Evolutionary conservation across 1,140 invertebrate species (phyloP).

Genomic region (Ceratosolen solmsi): DNA sequence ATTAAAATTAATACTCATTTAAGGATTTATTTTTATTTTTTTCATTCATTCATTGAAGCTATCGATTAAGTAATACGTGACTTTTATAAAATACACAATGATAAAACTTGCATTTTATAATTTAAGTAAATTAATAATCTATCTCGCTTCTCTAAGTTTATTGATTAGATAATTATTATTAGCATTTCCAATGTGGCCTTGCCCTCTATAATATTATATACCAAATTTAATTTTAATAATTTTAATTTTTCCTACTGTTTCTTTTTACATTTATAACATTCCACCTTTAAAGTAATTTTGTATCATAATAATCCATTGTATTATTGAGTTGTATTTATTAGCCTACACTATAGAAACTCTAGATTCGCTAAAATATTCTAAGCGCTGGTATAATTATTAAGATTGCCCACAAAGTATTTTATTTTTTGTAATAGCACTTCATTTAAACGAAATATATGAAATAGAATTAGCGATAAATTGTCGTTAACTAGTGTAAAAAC

Average conservation of each 20-base stretch:
- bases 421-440: slow-evolving; percentile 29
- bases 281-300: slow-evolving; percentile 42
- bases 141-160: neutral
- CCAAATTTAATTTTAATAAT: slow-evolving; percentile 35
- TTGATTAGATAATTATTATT: slow-evolving; percentile 27
- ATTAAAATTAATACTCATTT: slow-evolving; percentile 45
- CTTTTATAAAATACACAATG: neutral
- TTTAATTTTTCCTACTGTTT: slow-evolving; percentile 25
- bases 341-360: slow-evolving; percentile 41
- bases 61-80: neutral
- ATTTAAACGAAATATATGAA: slow-evolving; percentile 34
- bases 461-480: slow-evolving; percentile 19
- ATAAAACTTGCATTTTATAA: slow-evolving; percentile 25
- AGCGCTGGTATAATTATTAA: slow-evolving; percentile 43
- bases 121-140: slow-evolving; percentile 9
- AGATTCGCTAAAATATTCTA: slow-evolving; percentile 40
- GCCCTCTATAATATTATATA: slow-evolving; percentile 29
- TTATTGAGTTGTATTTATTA: slow-evolving; percentile 51
- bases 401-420: slow-evolving; percentile 43
- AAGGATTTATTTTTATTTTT: slow-evolving; percentile 43
- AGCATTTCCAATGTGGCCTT: slow-evolving; percentile 50
- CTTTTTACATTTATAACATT: slow-evolving; percentile 36
- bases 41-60: neutral
- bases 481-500: slow-evolving; percentile 51
- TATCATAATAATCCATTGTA: slow-evolving; percentile 42